A percentile compares a stretch with the other conserved stretches of the same genome.
Evolutionary conservation across 2,888 invertebrate genomes (phyloP).

Genomic region (Nomada flava): DNA sequence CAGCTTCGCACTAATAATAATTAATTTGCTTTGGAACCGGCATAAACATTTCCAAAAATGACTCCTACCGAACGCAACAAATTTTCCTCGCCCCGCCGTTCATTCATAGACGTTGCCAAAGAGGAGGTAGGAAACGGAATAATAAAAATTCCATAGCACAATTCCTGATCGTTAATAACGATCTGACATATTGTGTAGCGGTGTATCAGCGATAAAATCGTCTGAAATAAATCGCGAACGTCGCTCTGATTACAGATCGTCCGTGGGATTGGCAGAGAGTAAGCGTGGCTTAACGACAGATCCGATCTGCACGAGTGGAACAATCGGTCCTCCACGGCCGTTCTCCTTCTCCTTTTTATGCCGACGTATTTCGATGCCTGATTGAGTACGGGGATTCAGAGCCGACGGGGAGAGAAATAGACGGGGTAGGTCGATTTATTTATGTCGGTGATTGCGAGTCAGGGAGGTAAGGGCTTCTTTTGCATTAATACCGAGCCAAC

Average conservation of each 20-base stretch:
- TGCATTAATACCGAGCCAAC: slow-evolving; percentile 67
- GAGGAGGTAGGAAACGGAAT: neutral
- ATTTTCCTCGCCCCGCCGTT: too few relatives aligned
- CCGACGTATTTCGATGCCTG: slow-evolving; percentile 72
- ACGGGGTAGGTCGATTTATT: slow-evolving; percentile 76
- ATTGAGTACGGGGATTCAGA: slow-evolving; percentile 69
- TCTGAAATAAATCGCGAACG: slow-evolving; percentile 67
- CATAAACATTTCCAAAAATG: too few relatives aligned
- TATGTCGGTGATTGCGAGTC: slow-evolving; percentile 74
- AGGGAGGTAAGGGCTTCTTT: slow-evolving; percentile 66
- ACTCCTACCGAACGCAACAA: too few relatives aligned
- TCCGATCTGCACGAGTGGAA: slow-evolving; percentile 67
- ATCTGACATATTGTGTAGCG: slow-evolving; percentile 47
- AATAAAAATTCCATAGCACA: neutral
- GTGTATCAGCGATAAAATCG: slow-evolving; percentile 58
- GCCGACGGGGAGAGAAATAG: slow-evolving; percentile 70
- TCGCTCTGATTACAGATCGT: slow-evolving; percentile 68
- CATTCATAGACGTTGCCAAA: too few relatives aligned
- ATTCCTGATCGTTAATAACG: slow-evolving; percentile 18
- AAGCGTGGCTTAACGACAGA: slow-evolving; percentile 71
- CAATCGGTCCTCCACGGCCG: slow-evolving; percentile 57
- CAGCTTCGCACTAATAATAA: too few relatives aligned
- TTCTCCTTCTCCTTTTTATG: slow-evolving; percentile 59
- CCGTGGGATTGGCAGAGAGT: slow-evolving; percentile 70
- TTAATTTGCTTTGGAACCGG: too few relatives aligned